phyloP scores from a whole-genome alignment of 1,140 invertebrate genomes.

The Psilanteris sp. region DNA sequence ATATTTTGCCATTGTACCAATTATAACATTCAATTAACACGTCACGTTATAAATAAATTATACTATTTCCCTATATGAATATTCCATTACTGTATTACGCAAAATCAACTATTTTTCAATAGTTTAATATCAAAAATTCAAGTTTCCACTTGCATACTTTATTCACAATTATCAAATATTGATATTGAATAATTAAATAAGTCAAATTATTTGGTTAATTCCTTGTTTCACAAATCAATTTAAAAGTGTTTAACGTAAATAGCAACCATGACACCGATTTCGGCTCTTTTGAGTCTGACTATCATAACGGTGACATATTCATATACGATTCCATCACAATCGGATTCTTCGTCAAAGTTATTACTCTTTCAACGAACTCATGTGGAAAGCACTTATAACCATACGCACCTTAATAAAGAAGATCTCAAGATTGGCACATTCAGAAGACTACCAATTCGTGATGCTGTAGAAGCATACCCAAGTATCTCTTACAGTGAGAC shows the following conservation, averaged over 20 bases:
- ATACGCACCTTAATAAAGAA: slow-evolving; percentile 37
- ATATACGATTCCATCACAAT: slow-evolving; percentile 54
- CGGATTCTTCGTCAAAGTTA: slow-evolving; percentile 24
- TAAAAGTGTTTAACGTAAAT: slow-evolving; percentile 10
- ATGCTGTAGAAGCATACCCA: slow-evolving; percentile 82
- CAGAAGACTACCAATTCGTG: slow-evolving; percentile 80
- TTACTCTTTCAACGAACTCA: slow-evolving; percentile 80
- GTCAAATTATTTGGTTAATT: too few relatives aligned
- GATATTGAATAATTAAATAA: too few relatives aligned
- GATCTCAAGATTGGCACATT: slow-evolving; percentile 67
- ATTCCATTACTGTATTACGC: too few relatives aligned
- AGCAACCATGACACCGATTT: slow-evolving; percentile 66
- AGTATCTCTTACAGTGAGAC: slow-evolving; percentile 33
- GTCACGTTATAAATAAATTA: too few relatives aligned
- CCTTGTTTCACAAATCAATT: too few relatives aligned
- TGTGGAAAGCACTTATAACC: slow-evolving; percentile 80
- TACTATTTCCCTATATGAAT: too few relatives aligned
- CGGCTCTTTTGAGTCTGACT: slow-evolving; percentile 62
- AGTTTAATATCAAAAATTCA: too few relatives aligned
- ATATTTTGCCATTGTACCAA: too few relatives aligned
- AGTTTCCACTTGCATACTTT: too few relatives aligned
- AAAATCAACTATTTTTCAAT: too few relatives aligned
- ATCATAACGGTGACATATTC: slow-evolving; percentile 66
- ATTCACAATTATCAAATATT: too few relatives aligned
- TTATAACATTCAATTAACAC: too few relatives aligned